Conservation (phyloP, 1,140 invertebrate genomes). For the Heterodera carotae region DNA sequence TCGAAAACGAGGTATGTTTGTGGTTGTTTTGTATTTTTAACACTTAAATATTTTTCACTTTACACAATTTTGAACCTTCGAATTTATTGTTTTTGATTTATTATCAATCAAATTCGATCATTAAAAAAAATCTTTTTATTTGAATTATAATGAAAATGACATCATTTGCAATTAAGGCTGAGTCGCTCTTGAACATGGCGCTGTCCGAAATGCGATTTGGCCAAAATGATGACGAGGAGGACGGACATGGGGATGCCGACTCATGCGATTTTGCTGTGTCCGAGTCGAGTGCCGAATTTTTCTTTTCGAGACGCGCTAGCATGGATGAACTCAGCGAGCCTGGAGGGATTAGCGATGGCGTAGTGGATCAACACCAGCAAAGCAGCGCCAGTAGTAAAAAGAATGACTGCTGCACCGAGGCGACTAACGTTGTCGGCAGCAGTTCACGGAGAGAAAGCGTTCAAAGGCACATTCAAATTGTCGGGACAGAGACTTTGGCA, state of each 20-base stretch:
- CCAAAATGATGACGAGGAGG: conserved; percentile 33
- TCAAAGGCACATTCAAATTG: conserved; percentile 10
- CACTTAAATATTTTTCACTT: too few relatives aligned
- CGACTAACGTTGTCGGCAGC: background rate
- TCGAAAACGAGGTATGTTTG: background rate
- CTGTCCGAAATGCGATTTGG: conserved; percentile 43
- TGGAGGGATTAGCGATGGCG: background rate
- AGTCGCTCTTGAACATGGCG: conserved; percentile 15
- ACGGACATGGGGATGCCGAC: conserved; percentile 29
- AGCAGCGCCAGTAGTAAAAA: background rate
- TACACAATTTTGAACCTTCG: too few relatives aligned
- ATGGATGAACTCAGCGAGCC: conserved; percentile 49
- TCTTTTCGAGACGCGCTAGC: conserved; percentile 52
- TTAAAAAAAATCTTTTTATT: background rate
- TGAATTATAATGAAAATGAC: conserved; percentile 5
- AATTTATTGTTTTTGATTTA: too few relatives aligned
- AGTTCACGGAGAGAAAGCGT: background rate
- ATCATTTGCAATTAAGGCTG: conserved; percentile 18
- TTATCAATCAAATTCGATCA: background rate
- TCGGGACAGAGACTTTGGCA: background rate
- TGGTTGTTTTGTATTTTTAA: too few relatives aligned
- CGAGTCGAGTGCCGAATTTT: conserved; percentile 33
- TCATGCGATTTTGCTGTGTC: conserved; percentile 32
- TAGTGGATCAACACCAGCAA: background rate
- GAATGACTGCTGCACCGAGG: background rate